These are phyloP conservation scores for Atta cephalotes DNA, from an alignment of 1,140 invertebrate species.

Conservation along the genomic window DNA sequence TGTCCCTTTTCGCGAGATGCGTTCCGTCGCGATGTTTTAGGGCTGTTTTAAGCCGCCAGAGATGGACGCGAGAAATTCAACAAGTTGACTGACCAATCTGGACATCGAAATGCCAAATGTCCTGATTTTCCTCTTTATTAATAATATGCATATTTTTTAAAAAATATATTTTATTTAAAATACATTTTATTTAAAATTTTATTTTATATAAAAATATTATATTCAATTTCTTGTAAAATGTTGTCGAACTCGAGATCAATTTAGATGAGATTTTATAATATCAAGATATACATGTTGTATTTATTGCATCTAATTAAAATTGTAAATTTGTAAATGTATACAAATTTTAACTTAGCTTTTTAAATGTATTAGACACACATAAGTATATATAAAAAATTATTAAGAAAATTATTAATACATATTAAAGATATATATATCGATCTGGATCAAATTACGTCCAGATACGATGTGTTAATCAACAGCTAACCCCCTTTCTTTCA, in stretches of 20 bases:
- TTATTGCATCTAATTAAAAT: neutral
- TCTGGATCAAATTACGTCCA: neutral
- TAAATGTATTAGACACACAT: no score
- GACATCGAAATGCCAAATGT: constrained; percentile 14
- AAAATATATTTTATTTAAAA: neutral
- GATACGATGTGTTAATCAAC: neutral
- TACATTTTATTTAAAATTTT: no score
- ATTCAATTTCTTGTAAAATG: neutral
- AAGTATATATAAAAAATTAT: neutral
- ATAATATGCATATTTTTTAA: neutral
- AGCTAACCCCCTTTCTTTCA: neutral
- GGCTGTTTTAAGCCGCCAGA: constrained; percentile 28
- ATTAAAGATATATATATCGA: neutral
- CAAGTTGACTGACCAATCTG: constrained; percentile 50
- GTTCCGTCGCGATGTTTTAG: constrained; percentile 27
- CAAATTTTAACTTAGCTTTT: neutral
- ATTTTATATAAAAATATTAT: neutral
- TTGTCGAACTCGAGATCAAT: neutral
- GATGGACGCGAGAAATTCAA: constrained; percentile 57
- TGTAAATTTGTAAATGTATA: neutral
- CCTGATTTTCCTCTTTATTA: constrained; percentile 14
- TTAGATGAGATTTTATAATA: neutral
- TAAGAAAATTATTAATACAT: constrained; percentile 5
- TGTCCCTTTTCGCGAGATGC: constrained; percentile 29
- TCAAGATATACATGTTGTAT: neutral